These are phyloP conservation scores for Gobio occitaniae DNA, from an alignment of 2,797 vertebrate species.

Conservation along the genomic window DNA sequence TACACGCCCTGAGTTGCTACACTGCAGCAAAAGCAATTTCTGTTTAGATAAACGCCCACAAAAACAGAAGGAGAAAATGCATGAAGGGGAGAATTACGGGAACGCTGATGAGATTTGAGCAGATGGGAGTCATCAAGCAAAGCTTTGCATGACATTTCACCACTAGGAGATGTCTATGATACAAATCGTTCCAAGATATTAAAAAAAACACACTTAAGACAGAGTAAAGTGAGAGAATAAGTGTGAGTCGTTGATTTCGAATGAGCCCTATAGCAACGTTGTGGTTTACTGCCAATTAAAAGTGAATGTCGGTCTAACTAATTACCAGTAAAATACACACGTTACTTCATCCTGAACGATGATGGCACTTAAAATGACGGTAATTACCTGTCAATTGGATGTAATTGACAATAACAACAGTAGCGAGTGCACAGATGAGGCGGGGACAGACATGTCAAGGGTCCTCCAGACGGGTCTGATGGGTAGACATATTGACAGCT, in stretches of 20 bases:
- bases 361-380: conserved; percentile 69
- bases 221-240: conserved; percentile 3
- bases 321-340: conserved; percentile 71
- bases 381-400: conserved; percentile 75
- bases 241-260: conserved; percentile 48
- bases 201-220: not conserved
- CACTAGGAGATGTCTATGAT: conserved; percentile 49
- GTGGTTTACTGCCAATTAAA: conserved; percentile 53
- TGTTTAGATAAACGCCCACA: conserved; percentile 26
- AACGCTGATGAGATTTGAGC: conserved; percentile 72
- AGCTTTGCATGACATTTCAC: conserved; percentile 68
- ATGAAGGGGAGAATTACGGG: conserved; percentile 62
- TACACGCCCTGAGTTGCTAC: conserved; percentile 1
- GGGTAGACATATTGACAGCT: conserved; percentile 54
- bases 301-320: conserved; percentile 64
- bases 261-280: conserved; percentile 22
- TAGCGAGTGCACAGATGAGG: conserved; percentile 36
- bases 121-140: conserved; percentile 70
- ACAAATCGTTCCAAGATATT: conserved; percentile 4
- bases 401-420: conserved; percentile 71
- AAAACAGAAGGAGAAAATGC: conserved; percentile 32
- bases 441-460: conserved; percentile 44
- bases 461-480: conserved; percentile 56
- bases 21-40: conserved; percentile 23
- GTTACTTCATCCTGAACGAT: conserved; percentile 69